Conservation (phyloP, 2,113 vertebrate genomes). For the Nansenia antarctica region DNA sequence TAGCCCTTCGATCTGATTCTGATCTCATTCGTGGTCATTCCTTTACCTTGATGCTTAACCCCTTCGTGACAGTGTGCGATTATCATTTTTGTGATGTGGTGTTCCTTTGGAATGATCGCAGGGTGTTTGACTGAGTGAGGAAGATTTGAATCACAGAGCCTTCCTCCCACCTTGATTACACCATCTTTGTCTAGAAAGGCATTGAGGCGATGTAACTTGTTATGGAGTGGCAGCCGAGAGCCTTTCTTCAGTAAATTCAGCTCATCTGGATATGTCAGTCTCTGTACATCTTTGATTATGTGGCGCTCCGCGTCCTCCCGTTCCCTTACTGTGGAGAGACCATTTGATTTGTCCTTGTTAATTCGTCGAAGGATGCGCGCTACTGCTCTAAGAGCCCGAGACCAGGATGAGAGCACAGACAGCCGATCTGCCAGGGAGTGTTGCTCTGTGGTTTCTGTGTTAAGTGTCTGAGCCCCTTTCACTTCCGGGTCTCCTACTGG, state of each 20-base stretch:
- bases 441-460: too few species aligned
- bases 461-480: too few species aligned
- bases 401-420: too few species aligned
- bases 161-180: not conserved
- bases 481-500: too few species aligned
- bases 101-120: slow-evolving; percentile 1
- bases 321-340: too few species aligned
- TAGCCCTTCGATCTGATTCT: not conserved
- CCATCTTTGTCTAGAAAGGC: not conserved
- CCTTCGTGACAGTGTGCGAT: not conserved
- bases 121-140: slow-evolving; percentile 1
- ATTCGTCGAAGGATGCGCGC: too few species aligned
- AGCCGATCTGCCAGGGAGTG: too few species aligned
- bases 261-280: not conserved
- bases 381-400: too few species aligned
- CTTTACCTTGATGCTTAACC: slow-evolving; percentile 16
- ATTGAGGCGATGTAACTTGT: not conserved
- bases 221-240: not conserved
- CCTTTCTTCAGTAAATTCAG: not conserved
- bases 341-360: too few species aligned
- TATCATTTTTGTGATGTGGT: not conserved
- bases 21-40: not conserved
- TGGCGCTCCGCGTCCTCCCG: too few species aligned
- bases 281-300: too few species aligned
- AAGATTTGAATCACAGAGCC: not conserved